Evolutionary conservation across 1,140 invertebrate species (phyloP), one percentile per base, ranked within the genome.

Genomic region (Drosophila paulistorum): DNA sequence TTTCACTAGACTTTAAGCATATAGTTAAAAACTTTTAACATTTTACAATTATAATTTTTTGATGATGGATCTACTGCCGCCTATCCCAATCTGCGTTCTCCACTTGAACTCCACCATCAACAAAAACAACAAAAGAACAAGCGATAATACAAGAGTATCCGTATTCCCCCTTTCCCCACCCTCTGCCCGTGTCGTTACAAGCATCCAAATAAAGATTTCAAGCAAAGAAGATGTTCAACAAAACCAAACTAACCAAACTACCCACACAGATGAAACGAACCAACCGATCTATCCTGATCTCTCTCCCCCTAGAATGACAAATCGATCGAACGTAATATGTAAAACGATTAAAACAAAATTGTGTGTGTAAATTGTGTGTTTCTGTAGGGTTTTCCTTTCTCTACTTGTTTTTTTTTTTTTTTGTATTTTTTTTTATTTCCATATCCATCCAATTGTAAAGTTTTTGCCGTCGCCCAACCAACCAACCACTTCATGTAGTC

Each of bases 11-110:
- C 68, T 84, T 51, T 91, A 91, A 91, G 90, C 79, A 90, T 86
- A 91, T 91, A 91, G 90, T 91, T 91, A 91, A 91, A 91, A 91
- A 91, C 90, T 91, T 91, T 91, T 91, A 91, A 91, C 90, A 91
- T 91, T 91, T 91, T 91, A 91, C 83, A 57, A 89, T 91, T 89
- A 84, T 89, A 87, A 91, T 91, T 91, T 83, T 82, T 90, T n/a
- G n/a, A 91, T 91, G 90, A 91, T 91, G 90, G 86, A 91, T 91
- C 85, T 90, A 91, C 90, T 91, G 90, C 90, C 90, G 30, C 54
- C 57, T 37, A 37, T 37, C 57, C 57, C 9, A 20, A 20, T 37
- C 33, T 33, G 14, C 57, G 14, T 33, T 37, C 57, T 37, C 26
- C n/a, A 26, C 26, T 23, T 20, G 23, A 51, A 39, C 37, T n/a